Conservation (phyloP, 2,888 invertebrate genomes). For the Drepana falcataria region DNA sequence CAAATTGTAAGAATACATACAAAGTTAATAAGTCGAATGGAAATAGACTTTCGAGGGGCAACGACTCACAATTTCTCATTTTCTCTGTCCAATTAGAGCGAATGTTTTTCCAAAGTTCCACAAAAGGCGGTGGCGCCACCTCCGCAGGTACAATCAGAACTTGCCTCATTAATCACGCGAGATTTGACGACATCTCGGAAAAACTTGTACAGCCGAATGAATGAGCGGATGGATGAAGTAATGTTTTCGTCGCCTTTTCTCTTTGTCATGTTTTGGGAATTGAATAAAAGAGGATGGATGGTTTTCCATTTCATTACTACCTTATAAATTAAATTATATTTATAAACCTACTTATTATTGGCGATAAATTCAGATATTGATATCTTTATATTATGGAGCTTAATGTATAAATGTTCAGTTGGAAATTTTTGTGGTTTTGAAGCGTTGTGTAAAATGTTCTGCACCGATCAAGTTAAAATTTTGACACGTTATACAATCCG, state of each 20-base stretch:
- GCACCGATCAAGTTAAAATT: too few species aligned
- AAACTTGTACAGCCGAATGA: background rate
- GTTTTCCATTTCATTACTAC: background rate
- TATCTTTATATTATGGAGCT: too few species aligned
- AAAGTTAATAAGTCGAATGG: too few species aligned
- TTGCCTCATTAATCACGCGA: slow-evolving; percentile 8
- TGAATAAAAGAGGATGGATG: background rate
- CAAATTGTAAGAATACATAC: too few species aligned
- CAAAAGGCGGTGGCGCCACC: slow-evolving; percentile 3
- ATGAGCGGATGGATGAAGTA: background rate
- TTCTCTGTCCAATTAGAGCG: slow-evolving; percentile 14
- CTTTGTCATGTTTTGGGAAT: slow-evolving; percentile 2
- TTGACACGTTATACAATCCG: too few species aligned
- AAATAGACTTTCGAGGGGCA: slow-evolving; percentile 1
- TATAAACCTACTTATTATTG: too few species aligned
- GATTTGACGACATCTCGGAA: slow-evolving; percentile 7
- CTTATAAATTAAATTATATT: too few species aligned
- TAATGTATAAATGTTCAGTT: too few species aligned
- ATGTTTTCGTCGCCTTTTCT: background rate
- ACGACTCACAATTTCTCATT: slow-evolving; percentile 16
- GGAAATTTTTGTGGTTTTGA: too few species aligned
- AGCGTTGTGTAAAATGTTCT: too few species aligned
- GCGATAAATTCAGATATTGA: too few species aligned
- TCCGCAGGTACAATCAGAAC: slow-evolving; percentile 5
- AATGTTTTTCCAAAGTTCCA: slow-evolving; percentile 6